Evolutionary conservation across 2,113 vertebrate genomes (phyloP).

Genomic region (Callipepla californica): DNA sequence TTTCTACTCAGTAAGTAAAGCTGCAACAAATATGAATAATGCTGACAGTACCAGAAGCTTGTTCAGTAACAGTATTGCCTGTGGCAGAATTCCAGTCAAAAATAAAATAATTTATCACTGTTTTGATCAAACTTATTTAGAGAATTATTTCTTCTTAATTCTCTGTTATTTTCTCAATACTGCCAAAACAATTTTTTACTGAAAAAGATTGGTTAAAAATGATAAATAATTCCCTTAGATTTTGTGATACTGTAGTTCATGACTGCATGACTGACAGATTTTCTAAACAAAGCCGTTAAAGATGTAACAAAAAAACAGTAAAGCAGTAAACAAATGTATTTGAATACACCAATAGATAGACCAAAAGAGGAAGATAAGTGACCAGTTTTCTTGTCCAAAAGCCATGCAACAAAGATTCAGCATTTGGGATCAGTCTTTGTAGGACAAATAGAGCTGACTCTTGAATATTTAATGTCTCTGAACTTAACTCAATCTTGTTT

Average conservation of each 20-base stretch:
- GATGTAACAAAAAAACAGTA: not conserved
- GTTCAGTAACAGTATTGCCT: slow-evolving; percentile 2
- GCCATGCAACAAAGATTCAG: not conserved
- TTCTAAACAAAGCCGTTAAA: slow-evolving; percentile 45
- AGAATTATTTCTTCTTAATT: slow-evolving; percentile 11
- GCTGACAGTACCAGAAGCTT: not conserved
- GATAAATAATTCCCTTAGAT: slow-evolving; percentile 56
- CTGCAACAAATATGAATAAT: not conserved
- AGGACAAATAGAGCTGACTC: not conserved
- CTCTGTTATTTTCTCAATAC: slow-evolving; percentile 54
- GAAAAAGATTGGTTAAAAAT: slow-evolving; percentile 54
- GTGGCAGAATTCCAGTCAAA: slow-evolving; percentile 24
- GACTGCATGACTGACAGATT: not conserved
- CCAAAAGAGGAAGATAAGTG: not conserved
- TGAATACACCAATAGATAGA: not conserved
- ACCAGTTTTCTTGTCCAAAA: not conserved
- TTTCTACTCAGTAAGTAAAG: not conserved
- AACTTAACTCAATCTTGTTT: not conserved
- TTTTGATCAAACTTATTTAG: slow-evolving; percentile 52
- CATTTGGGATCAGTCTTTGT: not conserved
- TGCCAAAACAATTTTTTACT: slow-evolving; percentile 48
- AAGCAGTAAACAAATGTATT: not conserved
- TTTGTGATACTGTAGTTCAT: slow-evolving; percentile 26
- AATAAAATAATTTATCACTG: slow-evolving; percentile 34
- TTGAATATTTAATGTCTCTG: not conserved